Conservation (phyloP, 1,140 invertebrate genomes). For the Galleria mellonella region DNA sequence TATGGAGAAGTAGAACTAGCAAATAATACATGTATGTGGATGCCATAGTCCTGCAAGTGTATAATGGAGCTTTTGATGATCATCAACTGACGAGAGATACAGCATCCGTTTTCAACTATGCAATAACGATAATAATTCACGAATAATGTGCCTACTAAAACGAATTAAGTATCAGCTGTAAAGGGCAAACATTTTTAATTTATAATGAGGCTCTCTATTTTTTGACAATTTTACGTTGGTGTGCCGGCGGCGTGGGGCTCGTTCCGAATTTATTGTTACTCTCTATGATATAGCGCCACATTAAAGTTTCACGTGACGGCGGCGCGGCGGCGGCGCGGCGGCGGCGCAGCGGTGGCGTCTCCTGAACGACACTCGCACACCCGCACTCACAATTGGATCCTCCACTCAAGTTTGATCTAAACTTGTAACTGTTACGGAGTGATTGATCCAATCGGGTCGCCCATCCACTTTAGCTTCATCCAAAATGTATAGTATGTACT, state of each 20-base stretch:
- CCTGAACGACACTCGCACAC: slow-evolving; percentile 11
- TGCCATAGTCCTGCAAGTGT: too few relatives aligned
- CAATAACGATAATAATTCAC: slow-evolving; percentile 1
- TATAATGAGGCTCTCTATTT: slow-evolving; percentile 10
- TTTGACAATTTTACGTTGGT: slow-evolving; percentile 14
- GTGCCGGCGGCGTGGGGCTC: slow-evolving; percentile 8
- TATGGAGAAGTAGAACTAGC: too few relatives aligned
- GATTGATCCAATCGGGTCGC: slow-evolving; percentile 19
- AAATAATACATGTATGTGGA: too few relatives aligned
- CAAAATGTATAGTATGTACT: slow-evolving; percentile 12
- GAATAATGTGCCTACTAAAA: slow-evolving; percentile 2
- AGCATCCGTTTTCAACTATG: neutral
- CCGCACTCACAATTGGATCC: slow-evolving; percentile 17
- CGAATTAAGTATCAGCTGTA: slow-evolving; percentile 3
- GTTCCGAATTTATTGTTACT: slow-evolving; percentile 25
- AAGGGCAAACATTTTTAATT: slow-evolving; percentile 18
- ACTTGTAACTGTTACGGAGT: slow-evolving; percentile 14
- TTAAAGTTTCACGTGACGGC: slow-evolving; percentile 29
- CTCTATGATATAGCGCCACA: slow-evolving; percentile 20
- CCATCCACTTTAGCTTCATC: slow-evolving; percentile 10
- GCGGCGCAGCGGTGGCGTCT: slow-evolving; percentile 4
- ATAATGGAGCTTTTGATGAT: too few relatives aligned
- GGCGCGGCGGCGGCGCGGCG: neutral
- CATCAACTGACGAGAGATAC: too few relatives aligned
- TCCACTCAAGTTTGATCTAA: slow-evolving; percentile 16